Conservation (phyloP, 2,113 vertebrate genomes). For the Macquaria australasica region DNA sequence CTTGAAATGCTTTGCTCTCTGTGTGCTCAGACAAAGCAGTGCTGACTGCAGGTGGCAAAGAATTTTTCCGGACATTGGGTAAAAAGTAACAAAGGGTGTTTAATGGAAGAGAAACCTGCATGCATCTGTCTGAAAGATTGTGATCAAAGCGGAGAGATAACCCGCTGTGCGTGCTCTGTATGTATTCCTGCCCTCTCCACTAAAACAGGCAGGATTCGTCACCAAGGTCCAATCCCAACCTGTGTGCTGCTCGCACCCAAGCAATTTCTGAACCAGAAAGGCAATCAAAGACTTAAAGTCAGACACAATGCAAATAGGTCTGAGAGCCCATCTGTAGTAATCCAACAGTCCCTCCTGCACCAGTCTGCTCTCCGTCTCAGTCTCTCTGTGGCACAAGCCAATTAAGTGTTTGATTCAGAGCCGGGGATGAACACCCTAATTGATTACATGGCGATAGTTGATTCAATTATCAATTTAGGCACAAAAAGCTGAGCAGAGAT, state of each 20-base stretch:
- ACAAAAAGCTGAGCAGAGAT: constrained; percentile 61
- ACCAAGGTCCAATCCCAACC: constrained; percentile 62
- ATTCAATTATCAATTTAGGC: constrained; percentile 83
- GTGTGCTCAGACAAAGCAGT: constrained; percentile 76
- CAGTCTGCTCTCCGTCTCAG: constrained; percentile 54
- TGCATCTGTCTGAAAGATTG: constrained; percentile 70
- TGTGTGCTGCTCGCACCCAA: constrained; percentile 56
- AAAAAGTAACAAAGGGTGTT: constrained; percentile 75
- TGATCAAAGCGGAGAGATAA: constrained; percentile 74
- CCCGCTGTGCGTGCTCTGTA: constrained; percentile 50
- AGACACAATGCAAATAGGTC: constrained; percentile 75
- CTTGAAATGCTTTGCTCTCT: constrained; percentile 73
- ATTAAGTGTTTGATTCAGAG: constrained; percentile 80
- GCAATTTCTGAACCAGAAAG: constrained; percentile 66
- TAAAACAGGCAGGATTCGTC: constrained; percentile 63
- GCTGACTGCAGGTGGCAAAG: constrained; percentile 75
- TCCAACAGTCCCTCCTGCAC: constrained; percentile 74
- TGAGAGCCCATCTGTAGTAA: constrained; percentile 73
- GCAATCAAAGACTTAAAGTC: constrained; percentile 75
- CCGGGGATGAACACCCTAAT: constrained; percentile 76
- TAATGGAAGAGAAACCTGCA: constrained; percentile 75
- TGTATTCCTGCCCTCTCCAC: constrained; percentile 42
- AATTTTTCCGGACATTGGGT: constrained; percentile 73
- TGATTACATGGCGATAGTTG: constrained; percentile 81
- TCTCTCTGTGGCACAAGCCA: constrained; percentile 82